Evolutionary conservation across 92 coral and sea anemone species (phyloP), one percentile per base, ranked within the genome.

Genomic region (Chrysogorgia sp.): DNA sequence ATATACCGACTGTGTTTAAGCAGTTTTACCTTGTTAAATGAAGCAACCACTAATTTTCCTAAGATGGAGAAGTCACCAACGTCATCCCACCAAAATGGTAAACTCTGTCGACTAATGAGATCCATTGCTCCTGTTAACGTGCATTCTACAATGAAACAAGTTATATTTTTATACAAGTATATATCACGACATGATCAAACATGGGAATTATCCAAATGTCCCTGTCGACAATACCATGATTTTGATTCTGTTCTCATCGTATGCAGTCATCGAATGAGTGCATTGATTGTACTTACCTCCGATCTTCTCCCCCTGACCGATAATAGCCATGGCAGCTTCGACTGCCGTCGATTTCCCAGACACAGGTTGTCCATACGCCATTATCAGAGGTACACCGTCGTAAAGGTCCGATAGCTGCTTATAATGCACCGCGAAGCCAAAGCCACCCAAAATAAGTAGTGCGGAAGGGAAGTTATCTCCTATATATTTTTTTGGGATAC

Each of bases 341-440:
- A 74, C 82, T 12, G 76, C 83, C 7, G 70, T 15, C 29, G 87
- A 83, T 60, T 83, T 83, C 43, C 77, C 77, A 2, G 87, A 50
- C 24, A 83, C 87, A n/a, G 87, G 83, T 19, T 14, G 58, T 20
- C 83, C 87, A 83, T 76, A 83, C 26, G 87, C 87, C 53, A 76
- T 34, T 8, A 70, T 50, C 0, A 58, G 14, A 30, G 86, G 81
- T 8, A 78, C 32, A 50, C 88, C 80, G 60, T 75, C 75, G 47
- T 24, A 82, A 25, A 74, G 47, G 43, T 45, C 30, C 9, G 47
- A 43, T 0, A 81, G 34, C 22, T 81, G 57, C 40, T 81, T 80
- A 19, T 69, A 81, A 56, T 81, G 85, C 10, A 81, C 26, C n/a
- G 56, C 85, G 57, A 81, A 26, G 23, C 81, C 75, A 57, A 63